phyloP scores from a whole-genome alignment of 2,113 vertebrate species.

The Thunnus thynnus region DNA sequence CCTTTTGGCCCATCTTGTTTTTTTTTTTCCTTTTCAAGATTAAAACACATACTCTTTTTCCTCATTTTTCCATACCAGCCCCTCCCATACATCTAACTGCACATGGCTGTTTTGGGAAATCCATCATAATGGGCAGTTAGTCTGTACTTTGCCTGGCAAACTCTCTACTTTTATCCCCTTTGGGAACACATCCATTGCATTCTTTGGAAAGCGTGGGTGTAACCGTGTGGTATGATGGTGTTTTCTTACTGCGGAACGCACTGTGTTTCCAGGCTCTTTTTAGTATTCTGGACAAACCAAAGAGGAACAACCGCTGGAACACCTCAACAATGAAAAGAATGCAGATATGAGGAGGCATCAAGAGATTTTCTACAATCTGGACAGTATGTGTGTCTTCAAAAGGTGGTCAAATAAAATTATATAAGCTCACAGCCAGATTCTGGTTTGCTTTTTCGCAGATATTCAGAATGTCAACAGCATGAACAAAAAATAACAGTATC shows the following conservation, averaged over 20 bases:
- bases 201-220: constrained; percentile 82
- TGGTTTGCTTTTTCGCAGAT: constrained; percentile 21
- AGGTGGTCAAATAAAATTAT: constrained; percentile 9
- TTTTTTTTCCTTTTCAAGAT: constrained; percentile 63
- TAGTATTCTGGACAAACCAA: constrained; percentile 59
- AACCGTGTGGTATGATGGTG: constrained; percentile 71
- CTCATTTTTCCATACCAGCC: constrained; percentile 75
- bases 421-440: constrained; percentile 5
- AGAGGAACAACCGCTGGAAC: constrained; percentile 64
- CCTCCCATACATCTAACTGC: constrained; percentile 67
- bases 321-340: constrained; percentile 72
- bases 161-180: constrained; percentile 62
- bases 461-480: constrained; percentile 8
- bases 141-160: constrained; percentile 75
- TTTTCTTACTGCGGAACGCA: constrained; percentile 68
- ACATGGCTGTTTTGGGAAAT: constrained; percentile 80
- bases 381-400: constrained; percentile 26
- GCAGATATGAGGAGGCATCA: constrained; percentile 64
- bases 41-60: constrained; percentile 67
- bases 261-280: constrained; percentile 71
- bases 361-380: constrained; percentile 43
- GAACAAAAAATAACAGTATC: constrained; percentile 21
- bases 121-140: constrained; percentile 75
- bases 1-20: constrained; percentile 69
- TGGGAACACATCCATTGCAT: constrained; percentile 76